Percentiles rank a stretch among this genome's conserved stretches.
phyloP scores from a whole-genome alignment of 2,113 vertebrate genomes.

The Oncorhynchus tshawytscha region DNA sequence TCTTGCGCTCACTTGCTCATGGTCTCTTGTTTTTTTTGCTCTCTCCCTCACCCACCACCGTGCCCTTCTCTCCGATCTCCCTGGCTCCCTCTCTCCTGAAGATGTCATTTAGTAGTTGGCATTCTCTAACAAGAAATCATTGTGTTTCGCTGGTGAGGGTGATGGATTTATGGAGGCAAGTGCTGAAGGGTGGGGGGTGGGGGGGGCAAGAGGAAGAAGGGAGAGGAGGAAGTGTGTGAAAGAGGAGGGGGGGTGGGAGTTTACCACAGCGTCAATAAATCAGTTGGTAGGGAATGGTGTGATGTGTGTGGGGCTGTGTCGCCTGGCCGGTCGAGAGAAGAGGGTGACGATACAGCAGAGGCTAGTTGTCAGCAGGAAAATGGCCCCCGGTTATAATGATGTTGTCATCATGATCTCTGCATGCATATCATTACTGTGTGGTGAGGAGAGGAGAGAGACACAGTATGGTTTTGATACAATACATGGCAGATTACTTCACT shows the following conservation, averaged over 20 bases:
- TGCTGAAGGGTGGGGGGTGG: slow-evolving; percentile 25
- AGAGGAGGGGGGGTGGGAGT: slow-evolving; percentile 57
- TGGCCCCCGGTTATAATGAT: slow-evolving; percentile 67
- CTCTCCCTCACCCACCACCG: slow-evolving; percentile 11
- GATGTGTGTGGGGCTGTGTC: slow-evolving; percentile 9
- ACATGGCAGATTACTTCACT: slow-evolving; percentile 44
- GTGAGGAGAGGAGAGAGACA: no score
- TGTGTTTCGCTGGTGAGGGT: slow-evolving; percentile 68
- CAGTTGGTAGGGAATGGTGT: slow-evolving; percentile 60
- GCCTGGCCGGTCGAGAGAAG: neutral
- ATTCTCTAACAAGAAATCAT: slow-evolving; percentile 79
- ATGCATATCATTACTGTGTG: slow-evolving; percentile 63
- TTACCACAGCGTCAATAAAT: slow-evolving; percentile 71
- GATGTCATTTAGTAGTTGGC: slow-evolving; percentile 76
- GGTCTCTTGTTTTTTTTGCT: neutral
- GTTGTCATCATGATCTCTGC: slow-evolving; percentile 67
- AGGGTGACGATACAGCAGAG: slow-evolving; percentile 26
- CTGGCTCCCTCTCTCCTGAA: slow-evolving; percentile 51
- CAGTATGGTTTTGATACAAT: neutral
- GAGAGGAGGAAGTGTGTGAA: slow-evolving; percentile 25
- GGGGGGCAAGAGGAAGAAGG: neutral
- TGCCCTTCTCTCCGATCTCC: slow-evolving; percentile 10
- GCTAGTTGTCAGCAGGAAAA: slow-evolving; percentile 67
- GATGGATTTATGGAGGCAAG: slow-evolving; percentile 56
- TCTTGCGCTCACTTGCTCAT: slow-evolving; percentile 22